A percentile compares a stretch with the other conserved stretches of the same genome.
phyloP scores from a whole-genome alignment of 1,140 invertebrate species.

The Apis dorsata region DNA sequence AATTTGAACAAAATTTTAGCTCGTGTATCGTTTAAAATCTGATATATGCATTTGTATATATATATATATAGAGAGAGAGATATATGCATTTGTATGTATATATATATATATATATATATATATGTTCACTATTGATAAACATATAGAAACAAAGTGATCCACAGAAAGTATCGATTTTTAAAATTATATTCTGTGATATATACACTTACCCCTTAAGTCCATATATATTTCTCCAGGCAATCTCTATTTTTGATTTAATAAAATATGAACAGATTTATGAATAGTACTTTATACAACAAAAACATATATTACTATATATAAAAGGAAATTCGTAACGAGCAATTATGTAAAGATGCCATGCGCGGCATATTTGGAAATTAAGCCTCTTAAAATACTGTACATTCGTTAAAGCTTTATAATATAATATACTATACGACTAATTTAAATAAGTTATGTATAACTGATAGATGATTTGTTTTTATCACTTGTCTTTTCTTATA shows the following conservation, averaged over 20 bases:
- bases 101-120: conserved; percentile 10
- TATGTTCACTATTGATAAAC: not conserved
- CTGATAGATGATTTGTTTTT: not conserved
- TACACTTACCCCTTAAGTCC: conserved; percentile 67
- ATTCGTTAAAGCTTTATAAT: conserved; percentile 1
- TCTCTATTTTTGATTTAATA: conserved; percentile 32
- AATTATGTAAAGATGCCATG: not conserved
- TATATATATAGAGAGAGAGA: conserved; percentile 1
- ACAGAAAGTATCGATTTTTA: conserved; percentile 9
- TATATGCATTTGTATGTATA: not conserved
- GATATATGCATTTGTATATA: not conserved
- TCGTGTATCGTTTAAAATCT: conserved; percentile 15
- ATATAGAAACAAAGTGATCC: conserved; percentile 11
- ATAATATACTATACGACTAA: not conserved
- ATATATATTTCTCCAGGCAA: conserved; percentile 62
- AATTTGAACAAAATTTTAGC: conserved; percentile 33
- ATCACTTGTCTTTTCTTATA: not conserved
- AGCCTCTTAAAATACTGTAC: not conserved
- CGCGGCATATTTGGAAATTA: not conserved
- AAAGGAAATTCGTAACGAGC: conserved; percentile 12
- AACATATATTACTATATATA: not conserved
- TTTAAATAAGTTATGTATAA: not conserved
- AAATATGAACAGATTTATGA: conserved; percentile 27
- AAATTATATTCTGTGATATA: conserved; percentile 43
- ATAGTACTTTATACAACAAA: conserved; percentile 6